Percentiles rank a stretch among this genome's conserved stretches.
Evolutionary conservation across 2,888 invertebrate species (phyloP).

Genomic region (Nomada hirtipes): DNA sequence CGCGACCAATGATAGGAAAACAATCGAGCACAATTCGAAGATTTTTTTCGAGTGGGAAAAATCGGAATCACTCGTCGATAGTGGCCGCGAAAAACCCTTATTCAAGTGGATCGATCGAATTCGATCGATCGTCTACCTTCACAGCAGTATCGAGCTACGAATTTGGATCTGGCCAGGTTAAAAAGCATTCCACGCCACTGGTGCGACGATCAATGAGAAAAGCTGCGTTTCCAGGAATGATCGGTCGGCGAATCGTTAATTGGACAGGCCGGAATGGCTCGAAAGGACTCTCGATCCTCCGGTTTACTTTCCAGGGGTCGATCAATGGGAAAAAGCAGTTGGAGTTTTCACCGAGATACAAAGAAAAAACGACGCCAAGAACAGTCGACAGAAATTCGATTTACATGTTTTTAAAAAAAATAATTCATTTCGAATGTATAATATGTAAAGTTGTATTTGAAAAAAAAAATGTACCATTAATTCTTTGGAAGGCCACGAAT

Average conservation of each 20-base stretch:
- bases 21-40: conserved; percentile 53
- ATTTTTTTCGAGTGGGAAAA: conserved; percentile 25
- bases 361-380: conserved; percentile 15
- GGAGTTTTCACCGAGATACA: conserved; percentile 8
- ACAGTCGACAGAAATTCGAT: conserved; percentile 38
- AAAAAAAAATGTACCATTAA: no score
- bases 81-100: conserved; percentile 28
- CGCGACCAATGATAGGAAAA: conserved; percentile 43
- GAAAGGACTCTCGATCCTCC: conserved; percentile 36
- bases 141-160: not conserved
- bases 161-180: conserved; percentile 13
- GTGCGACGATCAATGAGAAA: conserved; percentile 21
- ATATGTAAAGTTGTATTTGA: no score
- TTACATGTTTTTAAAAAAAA: not conserved
- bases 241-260: conserved; percentile 66
- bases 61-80: conserved; percentile 40
- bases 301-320: conserved; percentile 32
- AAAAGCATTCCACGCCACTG: conserved; percentile 14
- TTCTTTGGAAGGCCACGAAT: no score
- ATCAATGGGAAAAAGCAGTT: conserved; percentile 6
- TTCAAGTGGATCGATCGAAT: conserved; percentile 8
- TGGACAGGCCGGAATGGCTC: conserved; percentile 53
- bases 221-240: conserved; percentile 42
- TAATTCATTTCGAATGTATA: no score
- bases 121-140: not conserved